Evolutionary conservation across 2,113 vertebrate genomes (phyloP), one percentile per base, ranked within the genome.

Genomic region (Forbesichthys papilliferus): DNA sequence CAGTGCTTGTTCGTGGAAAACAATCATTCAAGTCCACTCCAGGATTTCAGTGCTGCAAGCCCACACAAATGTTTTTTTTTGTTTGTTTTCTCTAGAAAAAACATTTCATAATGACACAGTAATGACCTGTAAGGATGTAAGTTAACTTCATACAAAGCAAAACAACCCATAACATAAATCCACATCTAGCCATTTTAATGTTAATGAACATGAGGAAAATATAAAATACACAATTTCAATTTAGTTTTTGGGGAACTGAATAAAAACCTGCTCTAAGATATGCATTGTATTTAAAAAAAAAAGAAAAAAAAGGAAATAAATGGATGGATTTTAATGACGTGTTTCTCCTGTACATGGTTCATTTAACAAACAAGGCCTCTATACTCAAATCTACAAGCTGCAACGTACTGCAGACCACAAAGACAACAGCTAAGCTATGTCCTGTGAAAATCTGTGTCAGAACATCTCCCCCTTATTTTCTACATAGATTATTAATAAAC

Each of bases 101-200:
- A 9, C 5, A 36, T 49, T 60, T 18, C 64, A 56, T 2, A 74
- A 61, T 18, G 36, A 16, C 54, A 51, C 27, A 66, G 34, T 13
- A 11, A 34, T 80, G 75, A 63, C 69, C 74, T 74, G 27, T 34
- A 60, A 42, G 58, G 71, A 56, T 34, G 52, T 69, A 77, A 53
- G 65, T 61, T 74, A 47, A 68, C 61, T 63, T 79, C 36, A 36
- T 75, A 74, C 57, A 80, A 86, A 87, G 74, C 61, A 85, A 79
- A 27, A 79, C 84, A 73, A 87, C 65, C 68, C 75, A 9, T 75
- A 54, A 77, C 52, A 66, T 55, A 80, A 75, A 73, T 72, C 74
- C 80, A 86, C 82, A 84, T 80, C 77, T 86, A 86, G 74, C 68
- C 51, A 84, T 84, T 91, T 92, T 92, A 91, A 90, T 90, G 85